phyloP scores from a whole-genome alignment of 1,140 invertebrate genomes.

The Spodoptera litura region DNA sequence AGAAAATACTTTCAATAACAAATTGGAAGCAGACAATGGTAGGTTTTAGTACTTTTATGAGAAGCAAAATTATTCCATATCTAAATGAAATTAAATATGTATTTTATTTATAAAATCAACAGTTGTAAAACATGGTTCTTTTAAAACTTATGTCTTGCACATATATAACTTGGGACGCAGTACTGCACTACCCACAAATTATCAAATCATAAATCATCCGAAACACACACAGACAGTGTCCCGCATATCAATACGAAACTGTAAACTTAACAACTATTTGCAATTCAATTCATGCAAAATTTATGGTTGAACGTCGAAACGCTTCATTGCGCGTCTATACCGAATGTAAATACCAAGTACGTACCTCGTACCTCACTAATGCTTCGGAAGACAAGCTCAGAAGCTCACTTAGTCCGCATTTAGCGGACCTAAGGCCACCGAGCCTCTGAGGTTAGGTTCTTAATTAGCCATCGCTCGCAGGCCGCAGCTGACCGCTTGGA shows the following conservation, averaged over 20 bases:
- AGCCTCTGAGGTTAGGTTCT: constrained; percentile 75
- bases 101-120: not conserved
- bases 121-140: not conserved
- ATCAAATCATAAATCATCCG: constrained; percentile 43
- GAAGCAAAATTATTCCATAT: too few species aligned
- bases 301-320: constrained; percentile 50
- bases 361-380: constrained; percentile 50
- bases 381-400: constrained; percentile 70
- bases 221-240: constrained; percentile 36
- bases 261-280: constrained; percentile 53
- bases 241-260: constrained; percentile 49
- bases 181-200: constrained; percentile 33
- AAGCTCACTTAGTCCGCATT: constrained; percentile 78
- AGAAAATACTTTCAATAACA: not conserved
- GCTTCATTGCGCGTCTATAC: constrained; percentile 43
- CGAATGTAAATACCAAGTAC: constrained; percentile 54
- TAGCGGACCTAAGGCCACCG: constrained; percentile 74
- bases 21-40: too few species aligned
- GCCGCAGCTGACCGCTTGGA: constrained; percentile 76
- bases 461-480: constrained; percentile 80
- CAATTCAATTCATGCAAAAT: constrained; percentile 62
- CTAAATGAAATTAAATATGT: too few species aligned
- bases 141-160: not conserved
- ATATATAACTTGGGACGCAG: not conserved
- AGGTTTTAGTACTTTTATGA: too few species aligned